Base-by-base conservation (phyloP, 2,797 vertebrate species). In the Danio tinwini region DNA sequence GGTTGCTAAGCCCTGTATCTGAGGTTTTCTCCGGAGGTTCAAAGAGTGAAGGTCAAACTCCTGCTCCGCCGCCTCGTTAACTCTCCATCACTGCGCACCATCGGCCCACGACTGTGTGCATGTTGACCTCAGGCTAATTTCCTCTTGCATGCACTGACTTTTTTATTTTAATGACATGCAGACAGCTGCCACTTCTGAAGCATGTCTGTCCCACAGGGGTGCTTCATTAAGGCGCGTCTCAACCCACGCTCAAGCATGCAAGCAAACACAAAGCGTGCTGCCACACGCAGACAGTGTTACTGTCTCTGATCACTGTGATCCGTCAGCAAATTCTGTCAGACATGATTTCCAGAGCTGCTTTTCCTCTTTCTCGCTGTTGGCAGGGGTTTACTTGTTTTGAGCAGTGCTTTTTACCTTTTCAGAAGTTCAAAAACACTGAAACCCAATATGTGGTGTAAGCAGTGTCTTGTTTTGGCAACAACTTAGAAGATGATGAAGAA, bases 331-430 rank as follows among this genome's bases (percentile, higher is more conserved):
- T 64, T 87, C 86, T 74, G 59, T 62, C 79, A 73, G 73, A 62
- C 81, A 82, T 84, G 83, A 76, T 85, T 87, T 81, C 81, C 78
- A 82, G 81, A 68, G 56, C 55, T 61, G 65, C 16, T 61, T 50
- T 47, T 91, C 87, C 90, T 81, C 82, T 90, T 87, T 89, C 78
- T 90, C 86, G 85, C 88, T 88, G 90, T 90, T 88, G 16, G 53
- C 17, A 14, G 9, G 5, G 9, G 7, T 86, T 85, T 74, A 64
- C 42, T 76, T 5, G 17, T 47, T 62, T 56, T 72, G 47, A 69
- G 74, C 78, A 49, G 29, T 29, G 29, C 29, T 29, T 29, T 29
- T 29, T 29, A 29, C 29, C 29, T 29, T 29, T 29, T 29, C 29
- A 29, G 29, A 29, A 29, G 10, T 17, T 17, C 40, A 47, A 21